Evolutionary conservation across 2,797 vertebrate species (phyloP).

Genomic region (Loriculus beryllinus): DNA sequence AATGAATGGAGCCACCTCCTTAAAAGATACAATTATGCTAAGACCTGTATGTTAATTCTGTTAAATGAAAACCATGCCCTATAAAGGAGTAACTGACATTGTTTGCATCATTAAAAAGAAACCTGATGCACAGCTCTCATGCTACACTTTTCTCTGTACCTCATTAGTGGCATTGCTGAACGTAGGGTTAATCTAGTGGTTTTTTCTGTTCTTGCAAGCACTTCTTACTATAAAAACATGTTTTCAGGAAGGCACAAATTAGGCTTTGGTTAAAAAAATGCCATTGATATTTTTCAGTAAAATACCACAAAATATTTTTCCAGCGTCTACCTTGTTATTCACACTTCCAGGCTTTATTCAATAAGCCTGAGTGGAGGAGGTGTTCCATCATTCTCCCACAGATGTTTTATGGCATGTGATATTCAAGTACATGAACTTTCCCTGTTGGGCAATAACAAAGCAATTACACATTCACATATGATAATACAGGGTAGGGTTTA

Average conservation of each 20-base stretch:
- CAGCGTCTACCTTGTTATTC: constrained; percentile 7
- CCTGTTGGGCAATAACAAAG: not conserved
- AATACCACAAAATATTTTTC: not conserved
- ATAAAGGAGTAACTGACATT: not conserved
- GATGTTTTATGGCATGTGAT: not conserved
- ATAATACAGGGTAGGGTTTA: not conserved
- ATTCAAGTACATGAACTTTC: not conserved
- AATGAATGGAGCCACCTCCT: not conserved
- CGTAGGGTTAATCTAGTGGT: not conserved
- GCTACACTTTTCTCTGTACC: not conserved
- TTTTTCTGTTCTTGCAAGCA: not conserved
- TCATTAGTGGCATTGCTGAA: not conserved
- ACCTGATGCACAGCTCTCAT: not conserved
- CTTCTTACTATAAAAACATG: not conserved
- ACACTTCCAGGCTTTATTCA: not conserved
- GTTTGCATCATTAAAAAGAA: not conserved
- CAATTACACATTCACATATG: not conserved
- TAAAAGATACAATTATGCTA: not conserved
- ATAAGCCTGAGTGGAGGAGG: not conserved
- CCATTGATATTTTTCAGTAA: constrained; percentile 7
- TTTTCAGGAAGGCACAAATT: constrained; percentile 6
- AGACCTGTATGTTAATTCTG: not conserved
- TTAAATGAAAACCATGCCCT: not conserved
- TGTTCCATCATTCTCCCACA: not conserved
- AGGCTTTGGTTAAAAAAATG: not conserved